Base-by-base conservation (phyloP, 1,140 invertebrate species). In the Ectropis grisescens region DNA sequence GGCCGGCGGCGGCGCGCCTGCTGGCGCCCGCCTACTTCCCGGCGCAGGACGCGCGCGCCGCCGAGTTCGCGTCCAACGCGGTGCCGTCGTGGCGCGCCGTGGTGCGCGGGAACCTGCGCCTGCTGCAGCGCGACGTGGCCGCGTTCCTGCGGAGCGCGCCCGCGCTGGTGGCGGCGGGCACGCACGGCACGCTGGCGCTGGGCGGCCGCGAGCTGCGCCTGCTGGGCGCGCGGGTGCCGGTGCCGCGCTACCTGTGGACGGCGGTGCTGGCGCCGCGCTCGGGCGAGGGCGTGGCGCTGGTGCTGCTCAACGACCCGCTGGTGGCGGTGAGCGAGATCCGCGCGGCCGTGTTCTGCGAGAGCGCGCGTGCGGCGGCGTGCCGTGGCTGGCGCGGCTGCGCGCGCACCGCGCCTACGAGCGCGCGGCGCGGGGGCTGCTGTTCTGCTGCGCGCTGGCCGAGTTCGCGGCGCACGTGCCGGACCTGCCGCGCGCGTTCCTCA, bases 271-370 rank as follows among this genome's bases (percentile, higher is more conserved):
- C 60, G 24, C 29, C 30, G 25, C 14, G 11, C 8, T 2, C 19
- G 11, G 26, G 37, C 33, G 45, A 46, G 28, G 70, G 58, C 9
- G 33, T 72, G 9, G 76, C 67, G 4, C 11, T 83, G 11, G 57
- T 67, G 12, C 39, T 76, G 35, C 37, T 81, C 1, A 82, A 82
- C 48, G 70, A 82, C 38, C 81, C 81, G 13, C 71, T 71, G 41
- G 67, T 82, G 42, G 56, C 76, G 3, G 70, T 83, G 11, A 81
- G 78, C 47, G 78, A 83, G 54, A 54, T 82, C n/a, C 51, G 61
- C 29, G 57, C 61, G 8, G 37, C 59, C 0, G 70, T 81, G 41
- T 76, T 80, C 42, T 83, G 81, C 46, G 70, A 72, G 29, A 83
- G 81, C 51, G 46, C 51, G 46, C 49, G 34, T 83, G 81, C 46